Base-by-base conservation (phyloP, 2,797 vertebrate genomes). In the Monodelphis domestica region DNA sequence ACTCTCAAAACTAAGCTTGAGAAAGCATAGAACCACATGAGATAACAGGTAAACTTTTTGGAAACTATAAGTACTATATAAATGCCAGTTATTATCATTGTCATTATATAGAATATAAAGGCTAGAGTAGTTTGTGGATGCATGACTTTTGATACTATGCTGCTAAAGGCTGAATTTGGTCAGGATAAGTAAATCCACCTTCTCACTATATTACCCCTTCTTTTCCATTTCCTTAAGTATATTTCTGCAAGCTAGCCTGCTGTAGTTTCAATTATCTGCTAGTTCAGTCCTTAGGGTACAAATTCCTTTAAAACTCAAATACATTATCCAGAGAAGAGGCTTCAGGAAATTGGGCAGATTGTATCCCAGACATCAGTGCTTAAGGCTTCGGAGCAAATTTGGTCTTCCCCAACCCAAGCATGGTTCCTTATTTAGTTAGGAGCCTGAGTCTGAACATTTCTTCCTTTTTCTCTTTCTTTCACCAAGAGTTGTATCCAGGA, bases 221-320 rank as follows among this genome's bases (percentile, higher is more conserved):
- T 26, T 53, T 15, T 78, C 52, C 78, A 17, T 84, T 54, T 91
- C 12, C 92, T 78, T 59, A 89, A 92, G 54, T 93, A 38, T 84
- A 45, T 84, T 50, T 84, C 24, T 11, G 63, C 6, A 45, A 38
- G 24, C 70, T 84, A 50, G 33, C 45, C 38, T 50, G 21, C 70
- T 84, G 88, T 96, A 93, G 94, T 96, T 97, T 97, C 96, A 96
- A 94, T 97, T 97, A 97, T 96, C 93, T 97, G 95, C 96, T 97
- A 97, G 96, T 97, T 97, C 96, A 96, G 95, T 97, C 97, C 96
- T 97, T 94, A 97, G 96, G 96, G 96, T 96, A 97, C 95, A 96
- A 90, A 96, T 97, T 97, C 96, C 93, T 97, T 96, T 97, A 90
- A 95, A 96, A 97, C 92, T 90, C 96, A 96, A 97, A 97, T 97